Conservation (phyloP, 2,797 vertebrate species). For the Botia almorhae region DNA sequence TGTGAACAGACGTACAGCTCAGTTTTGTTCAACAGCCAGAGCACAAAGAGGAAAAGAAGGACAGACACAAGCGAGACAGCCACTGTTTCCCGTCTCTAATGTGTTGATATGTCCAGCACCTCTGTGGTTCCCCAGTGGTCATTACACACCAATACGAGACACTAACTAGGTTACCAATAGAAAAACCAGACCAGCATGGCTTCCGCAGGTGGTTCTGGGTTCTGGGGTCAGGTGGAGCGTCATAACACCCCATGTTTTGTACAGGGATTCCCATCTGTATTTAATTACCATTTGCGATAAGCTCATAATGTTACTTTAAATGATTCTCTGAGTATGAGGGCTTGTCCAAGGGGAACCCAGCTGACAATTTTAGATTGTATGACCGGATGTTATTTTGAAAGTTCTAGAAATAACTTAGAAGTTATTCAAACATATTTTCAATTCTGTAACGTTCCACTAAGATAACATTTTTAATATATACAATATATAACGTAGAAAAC, state of each 20-base stretch:
- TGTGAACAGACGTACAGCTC: slow-evolving; percentile 37
- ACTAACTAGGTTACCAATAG: slow-evolving; percentile 65
- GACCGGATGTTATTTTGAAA: too few relatives aligned
- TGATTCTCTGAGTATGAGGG: slow-evolving; percentile 49
- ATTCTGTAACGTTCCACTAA: too few relatives aligned
- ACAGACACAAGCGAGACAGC: slow-evolving; percentile 28
- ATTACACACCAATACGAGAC: slow-evolving; percentile 48
- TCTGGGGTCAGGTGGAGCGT: slow-evolving; percentile 60
- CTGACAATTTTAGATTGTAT: too few relatives aligned
- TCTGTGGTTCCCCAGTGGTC: slow-evolving; percentile 45
- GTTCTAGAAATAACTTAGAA: too few relatives aligned
- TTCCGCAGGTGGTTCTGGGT: too few relatives aligned
- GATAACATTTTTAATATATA: too few relatives aligned
- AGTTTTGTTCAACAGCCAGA: slow-evolving; percentile 13
- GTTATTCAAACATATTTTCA: too few relatives aligned
- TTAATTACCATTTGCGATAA: slow-evolving; percentile 73
- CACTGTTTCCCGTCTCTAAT: slow-evolving; percentile 28
- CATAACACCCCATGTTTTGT: slow-evolving; percentile 65
- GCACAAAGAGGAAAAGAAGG: neutral
- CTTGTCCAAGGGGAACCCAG: slow-evolving; percentile 28
- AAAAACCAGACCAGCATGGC: slow-evolving; percentile 65
- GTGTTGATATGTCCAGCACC: slow-evolving; percentile 50
- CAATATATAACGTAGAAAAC: too few relatives aligned
- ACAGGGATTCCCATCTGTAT: slow-evolving; percentile 63
- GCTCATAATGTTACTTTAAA: slow-evolving; percentile 73